Percentiles rank a stretch among this genome's conserved stretches.
phyloP scores from a whole-genome alignment of 2,113 vertebrate genomes.

The Calypte anna region DNA sequence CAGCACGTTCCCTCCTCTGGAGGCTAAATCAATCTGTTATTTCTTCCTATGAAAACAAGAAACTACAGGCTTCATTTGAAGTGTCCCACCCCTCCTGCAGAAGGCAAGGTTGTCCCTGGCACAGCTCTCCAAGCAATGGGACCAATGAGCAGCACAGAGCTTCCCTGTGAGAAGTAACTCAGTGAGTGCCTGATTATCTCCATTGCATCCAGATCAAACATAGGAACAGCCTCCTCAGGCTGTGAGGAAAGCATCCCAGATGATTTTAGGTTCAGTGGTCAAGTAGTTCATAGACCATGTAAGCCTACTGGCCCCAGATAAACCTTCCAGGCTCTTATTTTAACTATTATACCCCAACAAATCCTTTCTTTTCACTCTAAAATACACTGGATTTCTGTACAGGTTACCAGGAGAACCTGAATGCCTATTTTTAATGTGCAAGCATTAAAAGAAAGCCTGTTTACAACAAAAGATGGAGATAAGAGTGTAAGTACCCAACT shows the following conservation, averaged over 20 bases:
- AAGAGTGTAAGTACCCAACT: background rate
- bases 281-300: accelerated
- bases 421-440: background rate
- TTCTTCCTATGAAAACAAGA: conserved; percentile 25
- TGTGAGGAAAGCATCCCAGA: accelerated
- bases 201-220: accelerated
- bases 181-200: background rate
- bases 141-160: accelerated
- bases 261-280: no score
- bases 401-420: background rate
- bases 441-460: background rate
- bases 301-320: no score
- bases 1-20: background rate
- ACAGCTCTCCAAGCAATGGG: background rate
- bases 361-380: background rate
- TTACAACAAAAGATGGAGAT: background rate
- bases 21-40: conserved; percentile 33
- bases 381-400: background rate
- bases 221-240: background rate
- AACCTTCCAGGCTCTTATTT: background rate
- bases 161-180: background rate
- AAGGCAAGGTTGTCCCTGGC: background rate
- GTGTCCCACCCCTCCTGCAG: background rate
- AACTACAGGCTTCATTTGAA: background rate
- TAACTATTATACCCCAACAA: background rate